Evolutionary conservation across 2,113 vertebrate genomes (phyloP).

Genomic region (Sakesphorus luctuosus): DNA sequence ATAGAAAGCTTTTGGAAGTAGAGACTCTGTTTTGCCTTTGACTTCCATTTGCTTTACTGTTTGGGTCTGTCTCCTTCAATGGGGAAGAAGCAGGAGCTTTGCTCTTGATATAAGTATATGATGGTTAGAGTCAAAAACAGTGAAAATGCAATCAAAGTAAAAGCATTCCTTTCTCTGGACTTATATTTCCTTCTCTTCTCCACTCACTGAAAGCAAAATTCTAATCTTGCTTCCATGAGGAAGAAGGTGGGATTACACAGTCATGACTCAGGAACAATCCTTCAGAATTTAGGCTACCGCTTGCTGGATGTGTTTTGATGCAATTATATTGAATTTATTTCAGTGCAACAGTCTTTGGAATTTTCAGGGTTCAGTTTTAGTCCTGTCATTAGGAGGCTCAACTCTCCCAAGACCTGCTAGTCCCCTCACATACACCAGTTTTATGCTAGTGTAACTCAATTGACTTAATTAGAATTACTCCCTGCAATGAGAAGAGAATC

Average conservation of each 20-base stretch:
- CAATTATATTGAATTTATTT: slow-evolving; percentile 21
- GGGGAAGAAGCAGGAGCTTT: neutral
- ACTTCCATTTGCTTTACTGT: neutral
- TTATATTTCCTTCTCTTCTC: neutral
- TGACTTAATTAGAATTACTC: slow-evolving; percentile 62
- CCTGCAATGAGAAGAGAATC: slow-evolving; percentile 53
- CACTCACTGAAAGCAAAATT: neutral
- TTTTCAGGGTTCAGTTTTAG: slow-evolving; percentile 35
- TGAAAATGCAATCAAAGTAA: neutral
- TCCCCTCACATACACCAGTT: slow-evolving; percentile 23
- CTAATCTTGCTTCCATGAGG: neutral
- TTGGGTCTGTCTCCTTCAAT: neutral
- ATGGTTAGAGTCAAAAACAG: neutral
- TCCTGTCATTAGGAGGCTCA: slow-evolving; percentile 27
- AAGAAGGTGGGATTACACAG: neutral
- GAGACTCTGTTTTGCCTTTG: neutral
- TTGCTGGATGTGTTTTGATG: neutral
- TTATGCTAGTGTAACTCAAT: slow-evolving; percentile 25
- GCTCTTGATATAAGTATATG: neutral
- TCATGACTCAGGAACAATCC: neutral
- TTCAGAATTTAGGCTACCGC: slow-evolving; percentile 44
- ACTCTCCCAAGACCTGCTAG: slow-evolving; percentile 43
- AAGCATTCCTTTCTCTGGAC: neutral
- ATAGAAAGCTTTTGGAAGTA: neutral
- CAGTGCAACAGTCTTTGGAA: neutral